Evolutionary conservation across 2,888 invertebrate species (phyloP), one percentile per base, ranked within the genome.

Genomic region (Mythimna albipuncta): DNA sequence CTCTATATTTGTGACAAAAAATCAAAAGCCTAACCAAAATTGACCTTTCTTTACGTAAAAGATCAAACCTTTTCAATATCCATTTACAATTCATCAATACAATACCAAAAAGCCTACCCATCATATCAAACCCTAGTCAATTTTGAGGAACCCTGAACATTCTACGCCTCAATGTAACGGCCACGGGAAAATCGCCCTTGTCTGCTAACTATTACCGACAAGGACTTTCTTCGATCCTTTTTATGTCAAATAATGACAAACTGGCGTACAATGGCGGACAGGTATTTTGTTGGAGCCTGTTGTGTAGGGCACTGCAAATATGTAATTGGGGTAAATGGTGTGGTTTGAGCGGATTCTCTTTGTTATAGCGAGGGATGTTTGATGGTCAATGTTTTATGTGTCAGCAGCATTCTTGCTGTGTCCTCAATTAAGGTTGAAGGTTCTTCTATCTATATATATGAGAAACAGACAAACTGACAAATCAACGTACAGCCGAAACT

Each of bases 171-270:
- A 47, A 61, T 72, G 72, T 68, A 61, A 52, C 66, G 21, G 19
- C 55, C 61, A 10, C 57, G 59, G 77, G 69, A 73, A 77, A 77
- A 67, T 63, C 64, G 62, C 44, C 62, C 78, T 68, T 55, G 57
- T 71, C 61, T 66, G 70, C 52, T 55, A 32, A 72, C 76, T 79
- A 82, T 82, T 76, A 81, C 67, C 67, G 61, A 61, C 72, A 83
- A 74, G 74, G 77, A 69, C 68, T 72, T 65, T 73, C 66, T 69
- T 69, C 65, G 69, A 70, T 72, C 83, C 83, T 72, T 81, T 80
- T 79, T 74, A 70, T 73, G 77, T 77, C 77, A 81, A 77, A 77
- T 83, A 83, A 82, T 77, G 83, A 82, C 77, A 80, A 80, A 77
- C 70, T 67, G 63, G 62, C 61, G 35, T 47, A 82, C 76, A 79